phyloP scores from a whole-genome alignment of 2,888 invertebrate genomes.

The Neria commutata region DNA sequence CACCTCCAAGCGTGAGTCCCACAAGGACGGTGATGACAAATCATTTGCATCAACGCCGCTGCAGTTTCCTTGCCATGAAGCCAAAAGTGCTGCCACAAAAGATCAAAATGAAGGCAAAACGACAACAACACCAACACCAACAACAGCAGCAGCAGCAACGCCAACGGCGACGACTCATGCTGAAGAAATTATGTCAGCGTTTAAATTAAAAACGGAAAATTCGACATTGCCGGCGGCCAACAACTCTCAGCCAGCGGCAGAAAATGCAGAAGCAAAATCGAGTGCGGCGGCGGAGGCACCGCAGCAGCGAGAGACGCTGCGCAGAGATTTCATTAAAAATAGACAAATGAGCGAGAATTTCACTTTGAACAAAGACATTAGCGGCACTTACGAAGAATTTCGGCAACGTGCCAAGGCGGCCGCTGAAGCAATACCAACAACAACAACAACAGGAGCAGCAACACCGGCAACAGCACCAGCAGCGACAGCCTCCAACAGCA shows the following conservation, averaged over 20 bases:
- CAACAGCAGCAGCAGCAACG: no score
- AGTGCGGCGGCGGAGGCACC: neutral
- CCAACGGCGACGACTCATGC: conserved; percentile 34
- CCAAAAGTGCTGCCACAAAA: neutral
- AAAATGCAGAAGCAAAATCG: neutral
- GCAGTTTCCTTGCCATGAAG: conserved; percentile 27
- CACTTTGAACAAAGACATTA: conserved; percentile 22
- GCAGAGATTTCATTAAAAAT: neutral
- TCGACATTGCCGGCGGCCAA: neutral
- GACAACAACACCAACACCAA: neutral
- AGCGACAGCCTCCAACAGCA: conserved; percentile 21
- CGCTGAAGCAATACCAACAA: conserved; percentile 35
- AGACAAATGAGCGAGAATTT: conserved; percentile 24
- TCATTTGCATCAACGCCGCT: conserved; percentile 17
- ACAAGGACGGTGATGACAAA: conserved; percentile 42
- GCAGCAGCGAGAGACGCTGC: neutral
- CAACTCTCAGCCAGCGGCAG: neutral
- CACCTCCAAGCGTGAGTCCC: conserved; percentile 46
- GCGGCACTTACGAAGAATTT: conserved; percentile 56
- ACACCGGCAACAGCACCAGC: conserved; percentile 29
- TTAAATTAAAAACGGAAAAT: conserved; percentile 52
- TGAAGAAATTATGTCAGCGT: conserved; percentile 56
- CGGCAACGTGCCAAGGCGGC: conserved; percentile 60
- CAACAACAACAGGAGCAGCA: conserved; percentile 23
- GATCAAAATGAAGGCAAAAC: conserved; percentile 13